Evolutionary conservation across 2,888 invertebrate species (phyloP).

Genomic region (Apoderus coryli): DNA sequence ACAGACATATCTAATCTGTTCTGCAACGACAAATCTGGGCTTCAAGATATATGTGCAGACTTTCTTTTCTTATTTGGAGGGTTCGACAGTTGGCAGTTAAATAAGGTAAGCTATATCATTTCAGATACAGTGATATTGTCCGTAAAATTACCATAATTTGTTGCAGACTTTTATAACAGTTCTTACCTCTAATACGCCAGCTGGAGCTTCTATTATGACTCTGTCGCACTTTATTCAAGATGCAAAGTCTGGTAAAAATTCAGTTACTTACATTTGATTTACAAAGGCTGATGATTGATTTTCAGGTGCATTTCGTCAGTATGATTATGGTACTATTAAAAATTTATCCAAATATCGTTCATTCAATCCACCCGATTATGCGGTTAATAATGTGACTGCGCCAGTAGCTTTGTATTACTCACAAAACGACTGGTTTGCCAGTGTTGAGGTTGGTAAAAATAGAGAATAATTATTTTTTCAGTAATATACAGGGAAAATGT

Average conservation of each 20-base stretch:
- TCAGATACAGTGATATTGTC: no score
- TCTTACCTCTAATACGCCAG: slow-evolving; percentile 22
- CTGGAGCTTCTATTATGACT: slow-evolving; percentile 42
- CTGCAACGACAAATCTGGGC: slow-evolving; percentile 3
- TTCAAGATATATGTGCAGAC: slow-evolving; percentile 2
- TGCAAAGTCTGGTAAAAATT: slow-evolving; percentile 36
- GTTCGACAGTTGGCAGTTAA: slow-evolving; percentile 8
- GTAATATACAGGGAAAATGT: no score
- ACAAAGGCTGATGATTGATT: no score
- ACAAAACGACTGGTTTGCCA: slow-evolving; percentile 15
- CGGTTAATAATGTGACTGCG: slow-evolving; percentile 27
- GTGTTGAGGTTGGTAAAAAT: no score
- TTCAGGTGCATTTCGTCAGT: slow-evolving; percentile 31
- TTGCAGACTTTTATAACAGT: slow-evolving; percentile 20
- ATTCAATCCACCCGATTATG: slow-evolving; percentile 31
- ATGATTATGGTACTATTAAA: slow-evolving; percentile 35
- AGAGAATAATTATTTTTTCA: no score
- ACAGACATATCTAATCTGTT: no score
- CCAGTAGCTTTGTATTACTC: slow-evolving; percentile 15
- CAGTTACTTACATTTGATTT: slow-evolving; percentile 31
- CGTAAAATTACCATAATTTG: no score
- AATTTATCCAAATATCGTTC: slow-evolving; percentile 25
- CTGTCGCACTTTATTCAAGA: slow-evolving; percentile 59
- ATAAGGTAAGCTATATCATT: slow-evolving; percentile 10
- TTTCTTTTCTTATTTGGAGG: slow-evolving; percentile 5